phyloP scores from a whole-genome alignment of 2,113 vertebrate genomes.

The Pterocles gutturalis region DNA sequence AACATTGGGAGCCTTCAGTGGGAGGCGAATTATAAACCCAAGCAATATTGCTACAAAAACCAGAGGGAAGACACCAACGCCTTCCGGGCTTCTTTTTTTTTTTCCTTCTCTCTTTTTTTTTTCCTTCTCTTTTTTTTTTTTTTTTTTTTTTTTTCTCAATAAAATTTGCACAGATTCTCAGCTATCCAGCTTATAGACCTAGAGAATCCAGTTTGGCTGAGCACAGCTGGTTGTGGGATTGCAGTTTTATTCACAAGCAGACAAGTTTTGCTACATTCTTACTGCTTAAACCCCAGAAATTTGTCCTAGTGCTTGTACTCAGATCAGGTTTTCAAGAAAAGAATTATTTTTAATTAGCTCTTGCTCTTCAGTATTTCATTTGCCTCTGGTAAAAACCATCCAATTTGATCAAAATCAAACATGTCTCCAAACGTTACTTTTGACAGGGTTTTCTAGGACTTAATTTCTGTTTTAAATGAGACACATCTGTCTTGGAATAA shows the following conservation, averaged over 20 bases:
- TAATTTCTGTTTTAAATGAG: not conserved
- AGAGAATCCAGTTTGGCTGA: not conserved
- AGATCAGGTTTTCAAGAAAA: not conserved
- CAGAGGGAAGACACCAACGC: not conserved
- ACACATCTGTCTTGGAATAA: not conserved
- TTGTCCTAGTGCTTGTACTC: not conserved
- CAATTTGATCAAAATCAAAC: not conserved
- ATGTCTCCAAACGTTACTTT: not conserved
- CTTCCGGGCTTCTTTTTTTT: not conserved
- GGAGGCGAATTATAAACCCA: not conserved
- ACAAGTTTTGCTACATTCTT: not conserved
- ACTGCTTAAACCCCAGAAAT: not conserved
- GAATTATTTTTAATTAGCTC: not conserved
- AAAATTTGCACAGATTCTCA: not conserved
- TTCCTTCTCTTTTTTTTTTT: rapidly evolving
- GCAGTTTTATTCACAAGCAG: not conserved
- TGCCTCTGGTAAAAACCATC: not conserved
- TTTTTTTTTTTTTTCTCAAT: not conserved
- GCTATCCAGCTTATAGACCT: not conserved
- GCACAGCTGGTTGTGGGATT: not conserved
- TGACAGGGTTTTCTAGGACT: not conserved
- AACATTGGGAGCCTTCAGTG: not conserved
- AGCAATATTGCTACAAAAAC: not conserved
- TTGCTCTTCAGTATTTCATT: not conserved
- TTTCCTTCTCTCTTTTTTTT: no score